Conservation (phyloP, 2,797 vertebrate species). For the Aphelocoma californica region DNA sequence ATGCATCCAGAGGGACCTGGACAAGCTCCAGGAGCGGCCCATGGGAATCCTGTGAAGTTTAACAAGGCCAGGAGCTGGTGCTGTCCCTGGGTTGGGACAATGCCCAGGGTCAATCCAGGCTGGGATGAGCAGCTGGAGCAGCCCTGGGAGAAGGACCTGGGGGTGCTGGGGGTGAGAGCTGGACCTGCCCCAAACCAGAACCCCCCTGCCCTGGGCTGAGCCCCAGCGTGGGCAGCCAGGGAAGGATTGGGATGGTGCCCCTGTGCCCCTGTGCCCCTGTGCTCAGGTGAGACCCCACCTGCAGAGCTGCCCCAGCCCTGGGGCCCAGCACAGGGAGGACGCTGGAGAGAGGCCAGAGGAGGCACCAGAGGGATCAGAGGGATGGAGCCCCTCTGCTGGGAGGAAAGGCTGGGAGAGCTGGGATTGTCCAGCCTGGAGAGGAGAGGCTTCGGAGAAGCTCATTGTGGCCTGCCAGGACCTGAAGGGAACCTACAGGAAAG, state of each 20-base stretch:
- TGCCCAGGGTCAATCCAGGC: not conserved
- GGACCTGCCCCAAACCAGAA: not conserved
- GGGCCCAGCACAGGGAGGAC: not conserved
- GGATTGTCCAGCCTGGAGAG: not conserved
- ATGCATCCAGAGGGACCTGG: not conserved
- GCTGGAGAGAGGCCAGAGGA: not conserved
- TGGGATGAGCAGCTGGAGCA: not conserved
- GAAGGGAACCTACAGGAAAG: not conserved
- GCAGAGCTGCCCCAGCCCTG: not conserved
- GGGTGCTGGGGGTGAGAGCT: not conserved
- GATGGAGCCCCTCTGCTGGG: not conserved
- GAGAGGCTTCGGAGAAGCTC: not conserved
- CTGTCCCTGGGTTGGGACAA: not conserved
- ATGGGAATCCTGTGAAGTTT: accelerated
- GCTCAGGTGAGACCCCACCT: not conserved
- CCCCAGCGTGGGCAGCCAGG: not conserved
- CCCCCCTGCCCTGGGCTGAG: not conserved
- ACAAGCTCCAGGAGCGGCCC: accelerated
- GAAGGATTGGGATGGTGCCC: not conserved
- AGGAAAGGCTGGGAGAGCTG: not conserved
- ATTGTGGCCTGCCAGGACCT: not conserved
- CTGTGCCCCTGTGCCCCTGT: not conserved
- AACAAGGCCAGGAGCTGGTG: not conserved
- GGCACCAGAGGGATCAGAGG: not conserved
- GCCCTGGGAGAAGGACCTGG: not conserved